These are phyloP conservation scores for Caenorhabditis auriculariae DNA, from an alignment of 2,888 invertebrate genomes.

Conservation along the genomic window DNA sequence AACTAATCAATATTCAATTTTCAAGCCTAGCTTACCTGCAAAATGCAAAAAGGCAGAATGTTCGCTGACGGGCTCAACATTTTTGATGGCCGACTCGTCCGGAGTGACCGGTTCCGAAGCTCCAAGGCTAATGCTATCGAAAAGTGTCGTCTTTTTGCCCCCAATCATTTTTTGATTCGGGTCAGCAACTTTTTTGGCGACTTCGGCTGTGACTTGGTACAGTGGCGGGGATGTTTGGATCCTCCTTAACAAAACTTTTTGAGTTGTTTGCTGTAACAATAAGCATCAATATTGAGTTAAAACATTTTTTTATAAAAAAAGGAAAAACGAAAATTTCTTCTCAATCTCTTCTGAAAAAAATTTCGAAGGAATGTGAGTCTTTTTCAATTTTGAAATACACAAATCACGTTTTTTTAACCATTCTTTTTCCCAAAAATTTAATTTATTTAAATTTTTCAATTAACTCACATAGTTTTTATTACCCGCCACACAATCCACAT, in stretches of 20 bases:
- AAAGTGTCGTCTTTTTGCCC: slow-evolving; percentile 44
- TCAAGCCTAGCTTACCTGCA: slow-evolving; percentile 36
- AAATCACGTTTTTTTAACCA: not conserved
- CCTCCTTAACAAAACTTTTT: slow-evolving; percentile 28
- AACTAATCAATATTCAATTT: too few relatives aligned
- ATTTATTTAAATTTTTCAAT: not conserved
- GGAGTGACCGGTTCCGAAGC: slow-evolving; percentile 2
- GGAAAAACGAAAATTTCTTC: too few relatives aligned
- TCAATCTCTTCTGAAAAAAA: too few relatives aligned
- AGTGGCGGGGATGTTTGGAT: slow-evolving; percentile 61
- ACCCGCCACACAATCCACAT: slow-evolving; percentile 63
- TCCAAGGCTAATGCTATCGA: slow-evolving; percentile 48
- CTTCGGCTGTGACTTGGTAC: slow-evolving; percentile 61
- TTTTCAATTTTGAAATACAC: too few relatives aligned
- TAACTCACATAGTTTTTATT: slow-evolving; percentile 37
- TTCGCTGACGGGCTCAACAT: slow-evolving; percentile 65
- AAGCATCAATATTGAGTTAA: not conserved
- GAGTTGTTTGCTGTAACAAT: not conserved
- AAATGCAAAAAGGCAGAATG: slow-evolving; percentile 65
- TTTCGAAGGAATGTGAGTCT: too few relatives aligned
- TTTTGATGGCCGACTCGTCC: slow-evolving; percentile 17
- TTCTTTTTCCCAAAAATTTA: too few relatives aligned
- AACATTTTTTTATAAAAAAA: too few relatives aligned
- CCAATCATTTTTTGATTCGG: slow-evolving; percentile 39
- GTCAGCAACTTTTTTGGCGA: slow-evolving; percentile 61